Base-by-base conservation (phyloP, 2,888 invertebrate genomes). In the Ectropis crepuscularia region DNA sequence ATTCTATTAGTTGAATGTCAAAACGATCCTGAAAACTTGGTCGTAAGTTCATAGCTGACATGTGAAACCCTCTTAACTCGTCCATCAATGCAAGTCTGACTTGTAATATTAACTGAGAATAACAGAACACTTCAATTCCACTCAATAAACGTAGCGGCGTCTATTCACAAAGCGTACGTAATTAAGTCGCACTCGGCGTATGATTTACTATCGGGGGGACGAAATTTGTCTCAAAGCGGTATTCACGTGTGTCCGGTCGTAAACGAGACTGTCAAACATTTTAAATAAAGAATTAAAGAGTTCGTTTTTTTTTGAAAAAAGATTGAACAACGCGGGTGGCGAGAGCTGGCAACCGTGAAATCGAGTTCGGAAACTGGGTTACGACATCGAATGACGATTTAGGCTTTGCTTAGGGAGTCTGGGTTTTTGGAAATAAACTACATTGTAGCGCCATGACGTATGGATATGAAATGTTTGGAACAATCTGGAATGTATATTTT, bases 181-280 rank as follows among this genome's bases (percentile, higher is more conserved):
- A 72, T 72, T 70, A 70, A 69, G 70, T 72, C 70, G 69, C 68
- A 57, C 65, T 66, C 63, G 69, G 42, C 43, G 45, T 64, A 69
- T 72, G 72, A 72, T 72, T 72, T 72, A 72, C 67, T 62, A 69
- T 16, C 16, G 16, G 53, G 67, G 70, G 71, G 69, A 65, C 68
- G 63, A 60, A 57, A 65, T 61, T 50, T 63, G 58, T 69, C 71
- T 69, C 55, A 45, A 57, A 61, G 62, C 60, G 61, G 38, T 69
- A 57, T 67, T 48, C 60, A 68, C 61, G 57, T 63, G 67, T 70
- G 64, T 70, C 72, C 72, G 70, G 72, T 72, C 72, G 69, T 72
- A 63, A 72, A 71, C 60, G 55, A 61, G 45, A 46, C 60, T 64
- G 70, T 70, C 66, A 69, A 70, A 71, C 61, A 62, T 66, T 70